Evolutionary conservation across 2,113 vertebrate species (phyloP), one percentile per base, ranked within the genome.

Genomic region (Istiophorus platypterus): DNA sequence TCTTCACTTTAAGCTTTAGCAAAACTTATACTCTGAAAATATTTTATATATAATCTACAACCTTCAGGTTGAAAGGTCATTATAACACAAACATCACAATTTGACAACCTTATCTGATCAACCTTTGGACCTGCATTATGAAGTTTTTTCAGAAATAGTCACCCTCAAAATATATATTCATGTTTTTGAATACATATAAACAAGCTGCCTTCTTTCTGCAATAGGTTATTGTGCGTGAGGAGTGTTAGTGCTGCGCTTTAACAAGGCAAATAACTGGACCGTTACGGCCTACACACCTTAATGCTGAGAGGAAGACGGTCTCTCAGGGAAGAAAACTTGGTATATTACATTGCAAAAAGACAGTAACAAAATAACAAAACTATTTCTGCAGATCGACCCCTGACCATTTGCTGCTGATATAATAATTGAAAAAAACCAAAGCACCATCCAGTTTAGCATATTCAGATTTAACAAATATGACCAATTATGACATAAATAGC

Each of bases 171-270:
- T 69, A 71, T 39, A 56, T 78, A 84, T 66, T 63, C 2, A 65
- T 59, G 57, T 73, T 13, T 68, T 8, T 51, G 18, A 69, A 82
- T 41, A 76, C 45, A 22, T 57, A 79, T 49, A 64, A 72, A 84
- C 54, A 68, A 91, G 84, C 76, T 86, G 81, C 87, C 62, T 26
- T 59, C 51, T 45, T 70, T 84, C 76, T 79, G 59, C 47, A 81
- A 67, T 68, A 79, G 37, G 47, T 70, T 47, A 29, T 84, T 94
- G 93, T 93, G 93, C 82, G 76, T 87, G 77, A 69, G 81, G 51
- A 84, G 61, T 73, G 59, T 31, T 59, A 74, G 47, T 80, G 34
- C 66, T 85, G 70, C 9, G 12, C 70, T 87, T 78, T 37, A 66
- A 70, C 41, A 78, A 80, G 47, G 85, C 62, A 80, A 85, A 75